phyloP scores from a whole-genome alignment of 2,888 invertebrate species.

The Abrostola triplasia region DNA sequence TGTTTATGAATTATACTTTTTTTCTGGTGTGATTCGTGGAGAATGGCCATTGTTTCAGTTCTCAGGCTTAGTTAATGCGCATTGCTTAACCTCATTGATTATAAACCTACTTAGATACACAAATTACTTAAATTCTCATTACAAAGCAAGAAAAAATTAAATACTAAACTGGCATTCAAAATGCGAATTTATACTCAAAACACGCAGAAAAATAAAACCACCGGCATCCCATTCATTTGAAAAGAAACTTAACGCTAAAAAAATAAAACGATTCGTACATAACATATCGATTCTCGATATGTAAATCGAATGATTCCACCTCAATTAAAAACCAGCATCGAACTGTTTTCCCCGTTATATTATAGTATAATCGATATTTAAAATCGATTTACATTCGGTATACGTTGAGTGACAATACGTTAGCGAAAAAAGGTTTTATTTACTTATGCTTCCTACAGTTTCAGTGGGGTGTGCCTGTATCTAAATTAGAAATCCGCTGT shows the following conservation, averaged over 20 bases:
- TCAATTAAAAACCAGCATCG: conserved; percentile 54
- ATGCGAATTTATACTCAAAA: conserved; percentile 20
- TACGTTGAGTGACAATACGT: conserved; percentile 35
- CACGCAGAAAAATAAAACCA: conserved; percentile 13
- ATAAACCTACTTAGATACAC: background rate
- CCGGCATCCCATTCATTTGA: conserved; percentile 16
- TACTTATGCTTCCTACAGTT: too few relatives aligned
- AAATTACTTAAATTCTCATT: background rate
- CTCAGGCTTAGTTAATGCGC: background rate
- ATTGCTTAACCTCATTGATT: background rate
- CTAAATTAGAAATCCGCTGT: too few relatives aligned
- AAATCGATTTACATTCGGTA: conserved; percentile 39
- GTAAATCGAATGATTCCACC: conserved; percentile 51
- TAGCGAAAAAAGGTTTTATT: conserved; percentile 7
- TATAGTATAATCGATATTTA: conserved; percentile 43
- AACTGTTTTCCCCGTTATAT: conserved; percentile 40
- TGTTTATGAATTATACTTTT: background rate
- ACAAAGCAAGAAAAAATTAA: background rate
- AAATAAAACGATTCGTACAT: conserved; percentile 22
- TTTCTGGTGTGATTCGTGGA: background rate
- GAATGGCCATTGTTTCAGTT: conserved; percentile 3
- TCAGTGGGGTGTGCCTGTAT: too few relatives aligned
- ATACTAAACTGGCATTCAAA: background rate
- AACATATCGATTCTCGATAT: conserved; percentile 52
- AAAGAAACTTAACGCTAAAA: conserved; percentile 11